A percentile compares a stretch with the other conserved stretches of the same genome.
Evolutionary conservation across 2,113 vertebrate genomes (phyloP).

Genomic region (Eidolon helvum): DNA sequence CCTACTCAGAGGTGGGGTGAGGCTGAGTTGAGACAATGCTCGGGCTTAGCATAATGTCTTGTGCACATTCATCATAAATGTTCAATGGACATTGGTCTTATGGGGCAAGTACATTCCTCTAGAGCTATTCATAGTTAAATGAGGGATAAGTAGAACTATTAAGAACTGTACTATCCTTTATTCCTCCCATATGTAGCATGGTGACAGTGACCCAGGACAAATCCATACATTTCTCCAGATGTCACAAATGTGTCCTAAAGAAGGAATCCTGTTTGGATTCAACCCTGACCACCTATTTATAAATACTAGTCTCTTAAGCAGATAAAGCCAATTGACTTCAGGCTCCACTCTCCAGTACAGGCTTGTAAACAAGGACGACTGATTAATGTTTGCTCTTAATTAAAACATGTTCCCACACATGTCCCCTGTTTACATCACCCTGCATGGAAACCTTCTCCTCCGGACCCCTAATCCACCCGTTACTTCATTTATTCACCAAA

Average conservation of each 20-base stretch:
- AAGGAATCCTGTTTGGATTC: constrained; percentile 28
- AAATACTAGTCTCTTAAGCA: not conserved
- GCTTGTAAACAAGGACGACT: not conserved
- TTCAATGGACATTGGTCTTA: not conserved
- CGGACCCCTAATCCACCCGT: not conserved
- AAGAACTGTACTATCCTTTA: not conserved
- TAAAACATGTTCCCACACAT: not conserved
- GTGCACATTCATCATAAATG: not conserved
- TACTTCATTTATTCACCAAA: not conserved
- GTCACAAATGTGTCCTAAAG: not conserved
- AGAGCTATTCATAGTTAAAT: constrained; percentile 26
- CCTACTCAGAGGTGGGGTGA: not conserved
- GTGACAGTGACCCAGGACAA: constrained; percentile 25
- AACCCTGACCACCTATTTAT: not conserved
- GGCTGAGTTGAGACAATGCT: not conserved
- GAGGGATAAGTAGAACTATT: not conserved
- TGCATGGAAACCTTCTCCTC: not conserved
- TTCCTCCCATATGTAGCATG: not conserved
- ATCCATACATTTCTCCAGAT: not conserved
- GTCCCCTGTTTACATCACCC: not conserved
- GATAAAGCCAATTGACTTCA: not conserved
- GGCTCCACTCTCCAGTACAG: not conserved
- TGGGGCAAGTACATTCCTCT: not conserved
- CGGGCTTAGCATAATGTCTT: not conserved
- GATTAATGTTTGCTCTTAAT: not conserved